Base-by-base conservation (phyloP, 2,797 vertebrate species). In the Premnoplex brunnescens region DNA sequence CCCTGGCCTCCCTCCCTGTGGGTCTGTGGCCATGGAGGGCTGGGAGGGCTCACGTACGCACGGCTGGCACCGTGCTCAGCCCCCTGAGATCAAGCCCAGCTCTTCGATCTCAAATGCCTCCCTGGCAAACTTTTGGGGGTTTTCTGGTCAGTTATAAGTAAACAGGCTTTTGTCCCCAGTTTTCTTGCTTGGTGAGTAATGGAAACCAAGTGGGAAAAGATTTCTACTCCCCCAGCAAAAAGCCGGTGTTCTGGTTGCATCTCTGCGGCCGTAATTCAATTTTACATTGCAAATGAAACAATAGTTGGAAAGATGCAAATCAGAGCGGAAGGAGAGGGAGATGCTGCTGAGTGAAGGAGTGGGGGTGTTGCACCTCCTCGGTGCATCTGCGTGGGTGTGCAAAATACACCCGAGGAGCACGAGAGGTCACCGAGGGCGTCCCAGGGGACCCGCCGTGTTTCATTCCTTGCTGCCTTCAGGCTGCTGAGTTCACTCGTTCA, bases 201-300 rank as follows among this genome's bases (percentile, higher is more conserved):
- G 54, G 83, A 69, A 88, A 71, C 28, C 49, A 17, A 91, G 77
- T 2, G 43, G 69, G 71, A n/a, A 27, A 41, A 80, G 91, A 48
- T 84, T 64, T 72, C 46, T 77, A 1, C 43, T 74, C 73, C 43
- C 41, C 58, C 54, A 48, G 81, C 48, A 24, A 44, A 52, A 55
- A 54, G 71, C 16, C 28, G 0, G 16, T 10, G 18, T 46, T 78
- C 46, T 34, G 52, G 41, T 48, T 62, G 72, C 68, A 3, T 48
- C 66, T 75, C 54, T 9, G 63, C 2, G 36, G 26, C 59, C 2
- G 5, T 64, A 34, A n/a, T 71, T 92, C 44, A 27, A 32, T 88
- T 95, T 96, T 94, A 95, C 93, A 86, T 93, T 95, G 94, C 91
- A 91, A 94, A 91, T 95, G 3, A 46, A 90, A 85, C 72, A 96